Evolutionary conservation across 2,113 vertebrate genomes (phyloP), one percentile per base, ranked within the genome.

Genomic region (Platysternon megacephalum): DNA sequence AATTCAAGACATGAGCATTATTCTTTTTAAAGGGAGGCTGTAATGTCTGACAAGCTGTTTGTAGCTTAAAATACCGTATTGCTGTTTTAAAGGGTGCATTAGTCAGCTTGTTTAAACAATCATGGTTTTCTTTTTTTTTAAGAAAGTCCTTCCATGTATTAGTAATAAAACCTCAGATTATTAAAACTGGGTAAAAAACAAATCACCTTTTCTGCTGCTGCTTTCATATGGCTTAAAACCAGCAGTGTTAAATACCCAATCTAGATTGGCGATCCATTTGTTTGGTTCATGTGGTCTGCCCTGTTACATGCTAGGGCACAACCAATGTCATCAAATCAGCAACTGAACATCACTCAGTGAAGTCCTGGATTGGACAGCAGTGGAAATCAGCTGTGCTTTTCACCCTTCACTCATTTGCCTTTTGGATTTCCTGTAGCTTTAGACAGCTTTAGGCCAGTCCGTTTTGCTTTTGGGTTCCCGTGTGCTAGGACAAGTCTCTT

Each of bases 1-100:
- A 82, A 94, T 56, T 90, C 51, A 32, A 96, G 92, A 96, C 96
- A 95, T 53, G 58, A 92, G 79, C 0, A 0, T 74, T 95, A 68
- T 84, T 56, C 32, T 76, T 68, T 90, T 39, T 81, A 85, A 91
- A 86, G 53, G 65, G 16, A 58, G 39, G 87, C 88, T 68, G 87
- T 49, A 80, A 84, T 48, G 49, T 88, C 58, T 84, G 90, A 58
- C 56, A 48, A 52, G 13, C 76, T 3, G 1, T 17, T 6, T 22
- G 78, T 65, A 1, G 80, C 72, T 76, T 51, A 35, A 87, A 93
- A 83, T 2, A 44, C 6, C 44, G 0, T 28, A 1, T 1, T 52
- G 53, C 16, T 61, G 0, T 14, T 58, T 32, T 46, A 79, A 79
- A 94, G 19, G n/a, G 11, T 39, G 53, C 1, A 0, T 76, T 93